These are phyloP conservation scores for Agrotis ipsilon DNA, from an alignment of 2,888 invertebrate genomes.

Conservation along the genomic window DNA sequence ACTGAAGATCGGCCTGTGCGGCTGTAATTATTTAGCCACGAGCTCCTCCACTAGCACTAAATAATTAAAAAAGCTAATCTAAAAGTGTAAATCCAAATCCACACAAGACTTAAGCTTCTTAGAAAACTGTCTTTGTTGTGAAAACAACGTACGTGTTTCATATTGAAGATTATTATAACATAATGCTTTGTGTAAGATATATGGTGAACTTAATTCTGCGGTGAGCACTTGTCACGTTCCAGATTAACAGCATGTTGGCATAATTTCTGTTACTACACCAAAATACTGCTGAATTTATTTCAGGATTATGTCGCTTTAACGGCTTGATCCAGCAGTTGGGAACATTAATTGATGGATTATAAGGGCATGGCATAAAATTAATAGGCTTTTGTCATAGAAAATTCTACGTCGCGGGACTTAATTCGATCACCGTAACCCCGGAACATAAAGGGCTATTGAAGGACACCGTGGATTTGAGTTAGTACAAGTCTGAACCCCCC, in stretches of 20 bases:
- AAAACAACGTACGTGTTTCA: background rate
- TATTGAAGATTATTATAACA: background rate
- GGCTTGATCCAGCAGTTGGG: background rate
- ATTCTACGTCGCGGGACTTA: too few relatives aligned
- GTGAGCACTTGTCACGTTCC: constrained; percentile 17
- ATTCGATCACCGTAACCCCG: too few relatives aligned
- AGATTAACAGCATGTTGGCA: constrained; percentile 29
- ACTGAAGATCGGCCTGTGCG: too few relatives aligned
- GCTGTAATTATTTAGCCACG: too few relatives aligned
- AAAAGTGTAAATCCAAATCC: background rate
- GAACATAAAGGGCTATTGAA: too few relatives aligned
- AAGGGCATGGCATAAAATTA: too few relatives aligned
- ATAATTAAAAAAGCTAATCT: too few relatives aligned
- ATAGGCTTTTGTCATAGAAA: too few relatives aligned
- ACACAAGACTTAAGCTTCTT: background rate
- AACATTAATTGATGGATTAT: constrained; percentile 11
- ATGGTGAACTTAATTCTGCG: background rate
- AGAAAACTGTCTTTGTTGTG: background rate
- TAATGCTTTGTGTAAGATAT: too few relatives aligned
- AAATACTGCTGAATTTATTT: constrained; percentile 1
- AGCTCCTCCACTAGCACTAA: too few relatives aligned
- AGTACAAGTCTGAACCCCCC: too few relatives aligned
- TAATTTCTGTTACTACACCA: constrained; percentile 11
- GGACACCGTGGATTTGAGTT: too few relatives aligned
- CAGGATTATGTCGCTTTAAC: constrained; percentile 11